Evolutionary conservation across 2,888 invertebrate species (phyloP), one percentile per base, ranked within the genome.

Genomic region (Corbicula japonica): DNA sequence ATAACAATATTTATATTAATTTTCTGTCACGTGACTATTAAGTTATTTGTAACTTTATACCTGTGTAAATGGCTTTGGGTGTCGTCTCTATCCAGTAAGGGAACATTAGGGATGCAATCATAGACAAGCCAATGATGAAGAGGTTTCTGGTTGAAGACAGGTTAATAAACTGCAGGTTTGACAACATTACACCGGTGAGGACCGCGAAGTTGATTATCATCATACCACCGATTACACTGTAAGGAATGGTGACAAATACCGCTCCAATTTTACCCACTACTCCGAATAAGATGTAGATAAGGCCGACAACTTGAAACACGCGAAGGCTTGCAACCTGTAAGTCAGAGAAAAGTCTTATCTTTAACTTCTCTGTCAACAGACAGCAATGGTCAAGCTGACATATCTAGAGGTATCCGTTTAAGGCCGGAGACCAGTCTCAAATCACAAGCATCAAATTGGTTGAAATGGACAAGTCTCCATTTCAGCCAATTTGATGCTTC

Each of bases 51-150:
- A n/a, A n/a, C 4, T 10, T 23, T 26, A 15, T 74, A 86, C 86
- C 85, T 75, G 86, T 86, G 26, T 75, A 30, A 10, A 84, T 80
- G 1, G 65, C 79, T 46, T 84, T 48, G 32, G 80, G 80, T 15
- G 78, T 82, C 2, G 69, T 66, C 18, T 68, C 46, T 10, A 89
- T 50, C 88, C 87, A 88, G 35, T 80, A 46, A 0, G 89, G 88
- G 10, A 92, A 83, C 79, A 91, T 95, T 94, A 97, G 92, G 3
- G 97, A 97, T 88, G 97, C 96, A 94, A 97, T 97, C 82, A 97
- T 95, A 4, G 97, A 97, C 89, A 97, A 95, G 26, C 97, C 98
- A 38, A 98, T 95, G 85, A 98, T 97, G 92, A 97, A 97, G 61
- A 97, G 94, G 94, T 98, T 98, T 61, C 97, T 94, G 0, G 97